These are phyloP conservation scores for Pelochelys cantorii DNA, from an alignment of 2,797 vertebrate genomes.

Conservation along the genomic window DNA sequence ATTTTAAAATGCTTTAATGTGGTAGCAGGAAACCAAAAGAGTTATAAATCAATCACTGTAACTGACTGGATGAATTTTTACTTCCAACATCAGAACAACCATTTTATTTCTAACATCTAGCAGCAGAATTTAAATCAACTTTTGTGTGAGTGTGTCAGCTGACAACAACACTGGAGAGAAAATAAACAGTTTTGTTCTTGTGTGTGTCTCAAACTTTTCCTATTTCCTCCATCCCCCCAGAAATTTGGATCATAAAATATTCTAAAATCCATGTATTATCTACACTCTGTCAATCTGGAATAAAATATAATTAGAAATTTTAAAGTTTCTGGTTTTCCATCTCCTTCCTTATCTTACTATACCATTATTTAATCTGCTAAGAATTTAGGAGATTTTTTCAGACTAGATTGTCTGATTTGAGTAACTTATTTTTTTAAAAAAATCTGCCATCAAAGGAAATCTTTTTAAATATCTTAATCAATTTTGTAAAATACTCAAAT, in stretches of 20 bases:
- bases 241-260: neutral
- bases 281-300: neutral
- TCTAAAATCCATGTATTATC: neutral
- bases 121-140: neutral
- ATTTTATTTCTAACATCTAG: neutral
- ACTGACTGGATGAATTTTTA: neutral
- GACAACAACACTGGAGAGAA: neutral
- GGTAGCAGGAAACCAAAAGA: neutral
- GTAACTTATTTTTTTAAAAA: neutral
- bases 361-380: neutral
- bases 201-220: neutral
- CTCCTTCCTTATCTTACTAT: neutral
- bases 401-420: neutral
- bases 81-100: fast-evolving
- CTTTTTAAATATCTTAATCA: neutral
- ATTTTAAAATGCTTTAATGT: neutral
- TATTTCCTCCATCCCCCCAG: neutral
- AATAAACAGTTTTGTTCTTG: neutral
- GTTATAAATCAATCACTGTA: neutral
- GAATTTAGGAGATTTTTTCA: neutral
- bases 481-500: neutral
- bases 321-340: neutral
- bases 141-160: neutral
- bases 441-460: neutral
- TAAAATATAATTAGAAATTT: neutral